Conservation (phyloP, 2,797 vertebrate species). For the Rhynchotus rufescens region DNA sequence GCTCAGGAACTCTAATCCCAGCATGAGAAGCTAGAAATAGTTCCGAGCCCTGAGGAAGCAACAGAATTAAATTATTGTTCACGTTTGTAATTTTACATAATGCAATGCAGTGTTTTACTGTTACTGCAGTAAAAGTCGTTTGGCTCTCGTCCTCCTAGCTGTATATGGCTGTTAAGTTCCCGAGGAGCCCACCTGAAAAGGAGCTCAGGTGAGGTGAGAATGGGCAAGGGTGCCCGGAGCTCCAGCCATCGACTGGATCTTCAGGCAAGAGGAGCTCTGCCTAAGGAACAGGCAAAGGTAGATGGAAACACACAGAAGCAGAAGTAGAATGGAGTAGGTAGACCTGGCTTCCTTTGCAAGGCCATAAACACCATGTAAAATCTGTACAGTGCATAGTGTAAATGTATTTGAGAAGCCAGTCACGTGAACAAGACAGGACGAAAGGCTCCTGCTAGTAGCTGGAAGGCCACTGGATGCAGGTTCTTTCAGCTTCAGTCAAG, state of each 20-base stretch:
- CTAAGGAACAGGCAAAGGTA: not conserved
- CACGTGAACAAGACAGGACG: not conserved
- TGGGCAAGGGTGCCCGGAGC: not conserved
- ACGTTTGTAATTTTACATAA: not conserved
- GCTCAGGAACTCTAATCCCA: not conserved
- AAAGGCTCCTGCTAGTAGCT: not conserved
- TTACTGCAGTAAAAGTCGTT: not conserved
- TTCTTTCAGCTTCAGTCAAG: not conserved
- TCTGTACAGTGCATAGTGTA: no score
- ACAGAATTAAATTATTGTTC: not conserved
- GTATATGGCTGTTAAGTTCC: not conserved
- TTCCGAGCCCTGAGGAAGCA: not conserved
- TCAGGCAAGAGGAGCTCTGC: not conserved
- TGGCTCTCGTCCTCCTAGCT: no score
- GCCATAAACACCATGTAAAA: not conserved
- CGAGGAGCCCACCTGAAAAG: not conserved
- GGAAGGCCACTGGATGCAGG: not conserved
- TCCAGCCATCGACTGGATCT: not conserved
- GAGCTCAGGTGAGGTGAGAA: not conserved
- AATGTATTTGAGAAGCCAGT: constrained; percentile 9
- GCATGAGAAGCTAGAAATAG: not conserved
- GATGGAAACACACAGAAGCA: not conserved
- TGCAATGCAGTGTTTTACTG: not conserved
- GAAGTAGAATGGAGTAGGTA: not conserved
- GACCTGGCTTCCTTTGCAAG: not conserved